These are phyloP conservation scores for Garrulus glandarius DNA, from an alignment of 2,797 vertebrate species.

Conservation along the genomic window DNA sequence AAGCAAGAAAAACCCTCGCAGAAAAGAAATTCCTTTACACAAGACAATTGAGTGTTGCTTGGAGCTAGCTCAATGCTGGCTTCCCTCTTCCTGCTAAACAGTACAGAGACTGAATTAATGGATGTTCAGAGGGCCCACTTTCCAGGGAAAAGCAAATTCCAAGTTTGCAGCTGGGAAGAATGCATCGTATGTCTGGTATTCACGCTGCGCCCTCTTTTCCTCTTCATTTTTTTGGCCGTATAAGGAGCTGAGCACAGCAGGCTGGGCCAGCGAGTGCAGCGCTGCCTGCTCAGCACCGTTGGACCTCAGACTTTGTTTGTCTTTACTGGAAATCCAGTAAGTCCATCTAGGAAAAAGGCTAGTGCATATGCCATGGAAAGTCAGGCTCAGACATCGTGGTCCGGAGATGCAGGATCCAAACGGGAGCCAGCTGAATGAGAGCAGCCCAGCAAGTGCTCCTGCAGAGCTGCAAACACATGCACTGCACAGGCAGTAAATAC, in stretches of 20 bases:
- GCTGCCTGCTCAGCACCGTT: neutral
- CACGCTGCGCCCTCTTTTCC: slow-evolving; percentile 8
- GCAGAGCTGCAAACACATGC: neutral
- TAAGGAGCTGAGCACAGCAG: slow-evolving; percentile 68
- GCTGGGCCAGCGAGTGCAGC: slow-evolving; percentile 21
- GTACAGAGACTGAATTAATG: slow-evolving; percentile 28
- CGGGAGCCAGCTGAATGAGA: neutral
- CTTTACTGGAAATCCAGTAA: slow-evolving; percentile 76
- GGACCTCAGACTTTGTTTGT: slow-evolving; percentile 59
- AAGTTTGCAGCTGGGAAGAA: slow-evolving; percentile 63
- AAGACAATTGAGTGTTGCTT: neutral
- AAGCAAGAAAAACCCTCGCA: neutral
- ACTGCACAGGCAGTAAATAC: neutral
- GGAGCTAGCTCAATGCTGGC: slow-evolving; percentile 33
- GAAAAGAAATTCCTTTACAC: neutral
- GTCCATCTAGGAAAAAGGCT: slow-evolving; percentile 72
- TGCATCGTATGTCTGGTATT: slow-evolving; percentile 74
- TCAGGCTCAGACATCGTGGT: neutral
- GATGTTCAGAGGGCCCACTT: slow-evolving; percentile 31
- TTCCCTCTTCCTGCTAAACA: slow-evolving; percentile 38
- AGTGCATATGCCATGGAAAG: accelerated
- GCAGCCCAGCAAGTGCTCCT: neutral
- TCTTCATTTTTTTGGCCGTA: slow-evolving; percentile 71
- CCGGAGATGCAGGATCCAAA: neutral
- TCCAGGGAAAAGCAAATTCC: slow-evolving; percentile 19